These are phyloP conservation scores for Atherinomorus stipes DNA, from an alignment of 2,113 vertebrate genomes.

Conservation along the genomic window DNA sequence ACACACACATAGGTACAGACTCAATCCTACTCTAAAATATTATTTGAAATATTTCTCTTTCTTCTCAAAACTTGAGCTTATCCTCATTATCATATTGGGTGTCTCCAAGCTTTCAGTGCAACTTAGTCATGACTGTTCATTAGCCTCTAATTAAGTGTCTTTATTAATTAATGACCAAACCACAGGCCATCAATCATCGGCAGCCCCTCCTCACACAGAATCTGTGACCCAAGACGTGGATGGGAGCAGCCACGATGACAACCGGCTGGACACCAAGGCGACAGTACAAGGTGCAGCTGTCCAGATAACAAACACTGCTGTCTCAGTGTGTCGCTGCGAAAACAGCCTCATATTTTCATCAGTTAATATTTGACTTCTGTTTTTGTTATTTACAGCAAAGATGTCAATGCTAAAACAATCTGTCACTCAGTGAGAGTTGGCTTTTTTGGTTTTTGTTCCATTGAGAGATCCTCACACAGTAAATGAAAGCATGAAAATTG, in stretches of 20 bases:
- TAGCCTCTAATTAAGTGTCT: slow-evolving; percentile 73
- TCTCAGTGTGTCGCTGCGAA: neutral
- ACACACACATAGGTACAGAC: slow-evolving; percentile 68
- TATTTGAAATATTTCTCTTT: slow-evolving; percentile 18
- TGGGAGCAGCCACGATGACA: slow-evolving; percentile 90
- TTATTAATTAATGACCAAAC: slow-evolving; percentile 76
- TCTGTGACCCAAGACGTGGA: slow-evolving; percentile 95
- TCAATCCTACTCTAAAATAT: neutral
- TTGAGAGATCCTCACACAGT: neutral
- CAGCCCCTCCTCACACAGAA: slow-evolving; percentile 90
- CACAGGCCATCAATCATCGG: slow-evolving; percentile 76
- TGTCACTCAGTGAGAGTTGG: neutral
- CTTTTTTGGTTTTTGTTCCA: neutral
- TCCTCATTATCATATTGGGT: slow-evolving; percentile 66
- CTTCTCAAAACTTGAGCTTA: slow-evolving; percentile 1
- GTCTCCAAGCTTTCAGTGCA: slow-evolving; percentile 55
- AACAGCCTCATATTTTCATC: neutral
- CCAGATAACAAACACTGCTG: slow-evolving; percentile 84
- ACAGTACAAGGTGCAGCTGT: slow-evolving; percentile 94
- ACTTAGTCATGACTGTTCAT: slow-evolving; percentile 62
- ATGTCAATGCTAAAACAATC: slow-evolving; percentile 15
- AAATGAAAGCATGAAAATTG: neutral
- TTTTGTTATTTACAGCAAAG: slow-evolving; percentile 1
- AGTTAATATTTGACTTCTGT: neutral
- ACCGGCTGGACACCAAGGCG: slow-evolving; percentile 95